Evolutionary conservation across 2,113 vertebrate species (phyloP).

Genomic region (Prochilodus magdalenae): DNA sequence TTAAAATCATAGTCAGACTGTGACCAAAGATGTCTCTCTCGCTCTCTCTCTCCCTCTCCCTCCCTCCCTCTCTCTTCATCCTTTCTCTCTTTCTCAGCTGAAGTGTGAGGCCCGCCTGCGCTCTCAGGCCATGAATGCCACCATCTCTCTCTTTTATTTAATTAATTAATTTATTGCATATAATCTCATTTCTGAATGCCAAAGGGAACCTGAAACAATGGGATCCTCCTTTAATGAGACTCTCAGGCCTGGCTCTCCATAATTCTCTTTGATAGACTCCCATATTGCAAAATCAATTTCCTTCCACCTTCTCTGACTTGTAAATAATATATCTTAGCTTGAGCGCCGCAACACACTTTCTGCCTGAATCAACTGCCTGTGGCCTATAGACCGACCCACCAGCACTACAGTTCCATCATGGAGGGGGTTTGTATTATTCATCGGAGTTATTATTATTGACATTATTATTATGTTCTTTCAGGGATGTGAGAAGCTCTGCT

Average conservation of each 20-base stretch:
- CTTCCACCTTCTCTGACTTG: slow-evolving; percentile 61
- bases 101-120: background rate
- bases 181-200: slow-evolving; percentile 60
- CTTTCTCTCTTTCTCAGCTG: background rate
- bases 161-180: slow-evolving; percentile 29
- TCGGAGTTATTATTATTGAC: slow-evolving; percentile 65
- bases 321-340: slow-evolving; percentile 69
- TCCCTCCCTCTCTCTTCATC: background rate
- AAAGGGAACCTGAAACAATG: slow-evolving; percentile 53
- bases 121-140: background rate
- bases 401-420: slow-evolving; percentile 37
- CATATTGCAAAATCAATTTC: slow-evolving; percentile 75
- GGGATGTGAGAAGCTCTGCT: background rate
- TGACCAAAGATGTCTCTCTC: background rate
- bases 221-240: slow-evolving; percentile 69
- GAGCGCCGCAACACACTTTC: slow-evolving; percentile 66
- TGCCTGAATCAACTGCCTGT: slow-evolving; percentile 58
- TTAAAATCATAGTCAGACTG: background rate
- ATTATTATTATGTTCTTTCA: slow-evolving; percentile 54
- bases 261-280: slow-evolving; percentile 74
- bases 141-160: slow-evolving; percentile 16
- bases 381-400: slow-evolving; percentile 51
- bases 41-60: background rate
- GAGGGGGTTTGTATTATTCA: slow-evolving; percentile 56
- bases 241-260: slow-evolving; percentile 63